These are phyloP conservation scores for Coranthus polyacanthus DNA, from an alignment of 2,797 vertebrate genomes.

Conservation along the genomic window DNA sequence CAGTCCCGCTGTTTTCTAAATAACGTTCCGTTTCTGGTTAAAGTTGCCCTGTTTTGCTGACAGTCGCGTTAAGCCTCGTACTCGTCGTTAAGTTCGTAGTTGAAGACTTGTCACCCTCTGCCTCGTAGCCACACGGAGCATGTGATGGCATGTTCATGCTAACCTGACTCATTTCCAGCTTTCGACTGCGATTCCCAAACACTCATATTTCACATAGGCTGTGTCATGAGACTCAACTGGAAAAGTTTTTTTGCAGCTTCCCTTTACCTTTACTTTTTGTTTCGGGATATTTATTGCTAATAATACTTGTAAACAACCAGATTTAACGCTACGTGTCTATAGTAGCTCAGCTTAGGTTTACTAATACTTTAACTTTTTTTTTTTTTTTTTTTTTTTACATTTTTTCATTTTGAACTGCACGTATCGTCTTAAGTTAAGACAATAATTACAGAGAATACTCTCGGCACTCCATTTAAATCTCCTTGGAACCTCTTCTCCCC, in stretches of 20 bases:
- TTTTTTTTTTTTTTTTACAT: no score
- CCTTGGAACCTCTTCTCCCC: conserved; percentile 14
- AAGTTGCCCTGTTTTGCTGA: background rate
- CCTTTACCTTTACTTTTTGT: no score
- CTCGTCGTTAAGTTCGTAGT: no score
- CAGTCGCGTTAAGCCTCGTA: no score
- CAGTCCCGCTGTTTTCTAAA: background rate
- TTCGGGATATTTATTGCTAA: no score
- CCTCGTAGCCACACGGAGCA: conserved; percentile 4
- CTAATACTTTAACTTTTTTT: no score
- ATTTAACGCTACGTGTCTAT: no score
- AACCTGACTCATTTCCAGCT: conserved; percentile 51
- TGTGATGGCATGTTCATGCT: conserved; percentile 48
- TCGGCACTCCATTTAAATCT: conserved; percentile 28
- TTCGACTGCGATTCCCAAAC: conserved; percentile 23
- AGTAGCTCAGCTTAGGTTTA: no score
- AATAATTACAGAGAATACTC: conserved; percentile 40
- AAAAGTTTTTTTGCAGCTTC: background rate
- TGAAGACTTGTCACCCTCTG: background rate
- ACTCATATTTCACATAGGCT: no score
- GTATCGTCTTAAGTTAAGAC: background rate
- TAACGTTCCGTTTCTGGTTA: background rate
- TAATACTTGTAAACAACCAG: no score
- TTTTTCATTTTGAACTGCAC: no score
- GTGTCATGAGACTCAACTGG: background rate